These are phyloP conservation scores for Athene noctua DNA, from an alignment of 2,113 vertebrate genomes.

Conservation along the genomic window DNA sequence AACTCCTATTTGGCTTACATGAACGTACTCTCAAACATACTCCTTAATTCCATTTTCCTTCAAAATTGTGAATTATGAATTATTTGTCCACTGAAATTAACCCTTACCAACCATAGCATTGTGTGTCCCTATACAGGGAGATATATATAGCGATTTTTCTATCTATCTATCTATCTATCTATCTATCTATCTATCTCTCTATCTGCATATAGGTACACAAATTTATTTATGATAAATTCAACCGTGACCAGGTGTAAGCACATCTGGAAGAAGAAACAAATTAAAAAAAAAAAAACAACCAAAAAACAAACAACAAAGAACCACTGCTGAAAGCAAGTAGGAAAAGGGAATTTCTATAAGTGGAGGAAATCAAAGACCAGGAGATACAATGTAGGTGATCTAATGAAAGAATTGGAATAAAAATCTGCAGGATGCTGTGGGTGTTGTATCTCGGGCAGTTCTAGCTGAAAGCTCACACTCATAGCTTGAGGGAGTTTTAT, in stretches of 20 bases:
- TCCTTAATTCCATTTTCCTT: not conserved
- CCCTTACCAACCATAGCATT: not conserved
- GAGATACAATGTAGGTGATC: not conserved
- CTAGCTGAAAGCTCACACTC: not conserved
- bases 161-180: fast-evolving
- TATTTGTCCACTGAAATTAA: not conserved
- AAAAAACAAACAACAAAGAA: no score
- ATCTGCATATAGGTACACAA: no score
- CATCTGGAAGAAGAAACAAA: not conserved
- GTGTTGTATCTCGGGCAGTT: not conserved
- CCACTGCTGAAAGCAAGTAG: not conserved
- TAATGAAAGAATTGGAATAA: not conserved
- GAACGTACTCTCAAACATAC: not conserved
- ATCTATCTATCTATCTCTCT: no score
- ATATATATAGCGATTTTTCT: not conserved
- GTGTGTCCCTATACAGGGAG: not conserved
- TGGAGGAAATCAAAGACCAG: not conserved
- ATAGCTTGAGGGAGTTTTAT: not conserved
- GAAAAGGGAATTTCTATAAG: not conserved
- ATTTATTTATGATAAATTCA: not conserved
- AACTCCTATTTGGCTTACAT: not conserved
- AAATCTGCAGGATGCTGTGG: not conserved
- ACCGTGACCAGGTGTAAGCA: not conserved
- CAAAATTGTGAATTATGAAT: not conserved
- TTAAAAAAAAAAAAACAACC: not conserved